These are phyloP conservation scores for Callospermophilus lateralis DNA, from an alignment of 2,113 vertebrate genomes.

Conservation along the genomic window DNA sequence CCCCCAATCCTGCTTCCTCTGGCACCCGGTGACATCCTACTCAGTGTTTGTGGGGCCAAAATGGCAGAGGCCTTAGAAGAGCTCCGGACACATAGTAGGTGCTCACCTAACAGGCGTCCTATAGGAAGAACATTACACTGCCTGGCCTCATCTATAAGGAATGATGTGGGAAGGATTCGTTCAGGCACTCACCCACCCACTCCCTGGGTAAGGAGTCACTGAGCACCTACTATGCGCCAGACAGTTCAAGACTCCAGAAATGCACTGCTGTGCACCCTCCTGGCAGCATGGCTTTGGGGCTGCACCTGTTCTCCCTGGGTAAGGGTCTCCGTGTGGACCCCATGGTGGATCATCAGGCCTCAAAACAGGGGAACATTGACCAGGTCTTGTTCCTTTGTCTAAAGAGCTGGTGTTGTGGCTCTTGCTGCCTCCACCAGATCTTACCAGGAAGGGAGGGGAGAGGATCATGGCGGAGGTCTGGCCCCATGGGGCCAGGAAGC, in stretches of 20 bases:
- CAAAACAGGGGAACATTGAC: not conserved
- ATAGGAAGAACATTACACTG: no score
- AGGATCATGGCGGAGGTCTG: not conserved
- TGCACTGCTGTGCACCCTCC: not conserved
- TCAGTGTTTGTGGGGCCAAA: no score
- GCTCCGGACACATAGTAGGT: no score
- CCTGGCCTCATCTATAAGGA: no score
- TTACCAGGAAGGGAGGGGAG: fast-evolving
- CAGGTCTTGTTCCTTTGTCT: not conserved
- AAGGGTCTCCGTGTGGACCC: not conserved
- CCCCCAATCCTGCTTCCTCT: not conserved
- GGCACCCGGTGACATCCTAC: fast-evolving
- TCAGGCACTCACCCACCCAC: not conserved
- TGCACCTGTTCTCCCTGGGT: not conserved
- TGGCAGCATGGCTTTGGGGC: fast-evolving
- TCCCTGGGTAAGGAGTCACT: not conserved
- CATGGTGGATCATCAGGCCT: no score
- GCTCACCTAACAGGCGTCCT: not conserved
- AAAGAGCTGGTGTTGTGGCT: not conserved
- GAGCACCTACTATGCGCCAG: fast-evolving
- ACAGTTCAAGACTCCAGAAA: not conserved
- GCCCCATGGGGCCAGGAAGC: fast-evolving
- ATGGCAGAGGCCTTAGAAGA: not conserved
- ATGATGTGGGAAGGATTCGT: fast-evolving
- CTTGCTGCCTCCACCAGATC: not conserved